Evolutionary conservation across 2,113 vertebrate genomes (phyloP).

Genomic region (Regulus satrapa): DNA sequence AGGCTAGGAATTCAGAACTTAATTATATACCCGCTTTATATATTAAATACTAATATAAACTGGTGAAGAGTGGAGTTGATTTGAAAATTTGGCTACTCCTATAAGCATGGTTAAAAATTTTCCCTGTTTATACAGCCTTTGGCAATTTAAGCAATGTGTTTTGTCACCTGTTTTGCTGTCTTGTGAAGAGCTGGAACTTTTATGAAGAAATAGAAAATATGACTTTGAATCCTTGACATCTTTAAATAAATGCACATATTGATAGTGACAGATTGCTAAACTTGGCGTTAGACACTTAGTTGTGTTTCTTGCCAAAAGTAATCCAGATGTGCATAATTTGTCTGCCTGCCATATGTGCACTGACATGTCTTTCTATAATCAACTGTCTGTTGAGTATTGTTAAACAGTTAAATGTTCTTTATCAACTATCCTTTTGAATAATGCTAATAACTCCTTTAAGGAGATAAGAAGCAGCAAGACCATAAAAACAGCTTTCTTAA

Average conservation of each 20-base stretch:
- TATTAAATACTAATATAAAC: neutral
- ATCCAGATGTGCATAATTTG: slow-evolving; percentile 86
- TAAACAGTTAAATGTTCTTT: slow-evolving; percentile 74
- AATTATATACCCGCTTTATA: neutral
- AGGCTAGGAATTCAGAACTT: neutral
- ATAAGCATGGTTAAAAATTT: slow-evolving; percentile 47
- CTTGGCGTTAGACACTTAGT: slow-evolving; percentile 78
- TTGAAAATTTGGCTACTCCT: slow-evolving; percentile 19
- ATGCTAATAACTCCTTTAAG: slow-evolving; percentile 61
- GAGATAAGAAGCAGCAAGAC: slow-evolving; percentile 1
- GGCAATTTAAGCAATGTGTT: slow-evolving; percentile 68
- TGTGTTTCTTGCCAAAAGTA: slow-evolving; percentile 78
- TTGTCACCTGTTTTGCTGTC: slow-evolving; percentile 75
- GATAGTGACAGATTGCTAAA: slow-evolving; percentile 82
- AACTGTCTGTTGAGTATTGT: slow-evolving; percentile 80
- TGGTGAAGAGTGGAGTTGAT: neutral
- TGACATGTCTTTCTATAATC: slow-evolving; percentile 82
- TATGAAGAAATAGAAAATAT: slow-evolving; percentile 75
- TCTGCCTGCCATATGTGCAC: slow-evolving; percentile 79
- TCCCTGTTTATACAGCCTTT: slow-evolving; percentile 71
- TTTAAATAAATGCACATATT: slow-evolving; percentile 80
- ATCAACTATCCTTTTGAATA: slow-evolving; percentile 69
- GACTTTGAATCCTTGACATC: slow-evolving; percentile 72
- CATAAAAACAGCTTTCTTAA: neutral
- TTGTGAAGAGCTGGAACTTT: slow-evolving; percentile 69